Percentiles rank a stretch among this genome's conserved stretches.
These are phyloP conservation scores for Neolamprologus cancellatus DNA, from an alignment of 2,113 vertebrate genomes.

Conservation along the genomic window DNA sequence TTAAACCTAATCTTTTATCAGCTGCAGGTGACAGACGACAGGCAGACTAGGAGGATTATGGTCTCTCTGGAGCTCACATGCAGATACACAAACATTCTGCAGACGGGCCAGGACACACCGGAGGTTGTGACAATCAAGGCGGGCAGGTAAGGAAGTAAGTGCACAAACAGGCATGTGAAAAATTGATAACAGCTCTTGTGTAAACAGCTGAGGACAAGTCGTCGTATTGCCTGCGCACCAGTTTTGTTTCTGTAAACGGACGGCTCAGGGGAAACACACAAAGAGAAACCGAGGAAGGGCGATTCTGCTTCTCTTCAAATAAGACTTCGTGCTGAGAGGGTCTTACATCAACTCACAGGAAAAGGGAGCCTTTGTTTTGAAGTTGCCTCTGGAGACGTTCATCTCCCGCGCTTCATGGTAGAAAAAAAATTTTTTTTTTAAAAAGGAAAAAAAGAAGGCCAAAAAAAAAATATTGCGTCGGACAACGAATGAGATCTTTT, in stretches of 20 bases:
- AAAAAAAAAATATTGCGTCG: conserved; percentile 18
- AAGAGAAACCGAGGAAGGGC: neutral
- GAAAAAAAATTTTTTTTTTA: neutral
- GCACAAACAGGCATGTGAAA: neutral
- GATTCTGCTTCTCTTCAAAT: neutral
- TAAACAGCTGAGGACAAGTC: neutral
- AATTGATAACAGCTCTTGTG: neutral
- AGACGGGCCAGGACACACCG: neutral
- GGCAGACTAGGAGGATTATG: conserved; percentile 51
- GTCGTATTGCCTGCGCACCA: neutral
- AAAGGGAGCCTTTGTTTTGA: conserved; percentile 51
- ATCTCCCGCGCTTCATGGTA: neutral
- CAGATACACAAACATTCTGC: neutral
- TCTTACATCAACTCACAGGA: conserved; percentile 31
- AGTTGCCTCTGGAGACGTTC: conserved; percentile 15
- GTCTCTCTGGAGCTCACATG: neutral
- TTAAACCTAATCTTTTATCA: conserved; percentile 47
- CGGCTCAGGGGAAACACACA: neutral
- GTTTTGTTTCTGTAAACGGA: neutral
- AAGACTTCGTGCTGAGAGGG: neutral
- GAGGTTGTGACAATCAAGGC: neutral
- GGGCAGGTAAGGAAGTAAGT: neutral
- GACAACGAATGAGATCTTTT: neutral
- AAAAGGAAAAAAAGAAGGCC: neutral
- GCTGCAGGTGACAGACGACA: conserved; percentile 52